phyloP scores from a whole-genome alignment of 1,140 invertebrate genomes.

The Pseudachorutes palmiensis region DNA sequence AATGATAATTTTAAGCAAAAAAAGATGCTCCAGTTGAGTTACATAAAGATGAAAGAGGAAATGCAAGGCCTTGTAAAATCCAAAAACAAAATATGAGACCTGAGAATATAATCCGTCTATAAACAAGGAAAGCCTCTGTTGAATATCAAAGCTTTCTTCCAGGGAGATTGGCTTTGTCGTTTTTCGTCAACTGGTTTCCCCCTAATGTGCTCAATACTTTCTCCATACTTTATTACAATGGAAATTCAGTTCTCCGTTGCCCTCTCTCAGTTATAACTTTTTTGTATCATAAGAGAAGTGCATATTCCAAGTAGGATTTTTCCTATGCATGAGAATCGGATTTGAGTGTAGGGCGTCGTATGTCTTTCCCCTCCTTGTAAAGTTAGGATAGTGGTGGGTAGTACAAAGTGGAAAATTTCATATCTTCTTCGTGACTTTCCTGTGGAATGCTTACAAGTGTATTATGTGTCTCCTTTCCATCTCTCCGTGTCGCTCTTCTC shows the following conservation, averaged over 20 bases:
- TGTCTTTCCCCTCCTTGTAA: neutral
- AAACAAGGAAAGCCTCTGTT: neutral
- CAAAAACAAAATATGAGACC: neutral
- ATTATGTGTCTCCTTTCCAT: neutral
- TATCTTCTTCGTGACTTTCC: neutral
- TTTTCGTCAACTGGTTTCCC: neutral
- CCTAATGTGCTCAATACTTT: neutral
- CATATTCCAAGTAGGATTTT: neutral
- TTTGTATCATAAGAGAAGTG: too few species aligned
- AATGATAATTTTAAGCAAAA: neutral
- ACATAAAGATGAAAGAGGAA: neutral
- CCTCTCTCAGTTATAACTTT: neutral
- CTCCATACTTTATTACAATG: slow-evolving; percentile 8
- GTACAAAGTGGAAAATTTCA: slow-evolving; percentile 3
- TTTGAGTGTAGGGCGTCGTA: neutral
- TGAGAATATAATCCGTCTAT: slow-evolving; percentile 1
- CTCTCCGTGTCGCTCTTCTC: too few species aligned
- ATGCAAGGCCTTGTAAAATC: neutral
- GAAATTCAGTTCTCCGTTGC: neutral
- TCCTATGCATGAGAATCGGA: neutral
- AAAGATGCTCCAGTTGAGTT: neutral
- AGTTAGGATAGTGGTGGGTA: too few species aligned
- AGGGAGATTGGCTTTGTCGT: neutral
- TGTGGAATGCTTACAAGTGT: neutral
- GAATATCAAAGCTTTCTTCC: neutral